Percentiles rank a stretch among this genome's conserved stretches.
phyloP scores from a whole-genome alignment of 2,113 vertebrate genomes.

The Hydrochoerus hydrochaeris region DNA sequence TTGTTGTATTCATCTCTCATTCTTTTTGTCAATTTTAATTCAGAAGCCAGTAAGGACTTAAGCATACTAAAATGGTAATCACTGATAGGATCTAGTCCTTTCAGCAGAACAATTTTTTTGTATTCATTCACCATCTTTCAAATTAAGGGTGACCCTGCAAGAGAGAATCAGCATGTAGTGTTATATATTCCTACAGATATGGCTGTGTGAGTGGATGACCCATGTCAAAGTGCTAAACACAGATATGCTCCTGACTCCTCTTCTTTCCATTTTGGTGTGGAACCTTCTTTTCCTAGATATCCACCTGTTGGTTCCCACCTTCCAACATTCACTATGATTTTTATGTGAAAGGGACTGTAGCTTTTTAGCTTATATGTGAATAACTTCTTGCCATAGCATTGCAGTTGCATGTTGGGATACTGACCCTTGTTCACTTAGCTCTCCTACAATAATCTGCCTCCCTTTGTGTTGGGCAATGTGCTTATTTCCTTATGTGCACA shows the following conservation, averaged over 20 bases:
- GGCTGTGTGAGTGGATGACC: background rate
- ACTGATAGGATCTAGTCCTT: background rate
- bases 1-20: background rate
- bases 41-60: background rate
- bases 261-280: background rate
- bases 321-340: background rate
- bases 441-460: background rate
- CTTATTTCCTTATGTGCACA: background rate
- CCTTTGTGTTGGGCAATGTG: background rate
- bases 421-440: rapidly evolving
- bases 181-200: background rate
- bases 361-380: background rate
- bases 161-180: background rate
- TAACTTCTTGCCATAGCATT: too few relatives aligned
- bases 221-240: background rate
- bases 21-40: background rate
- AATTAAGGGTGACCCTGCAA: background rate
- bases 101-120: slow-evolving; percentile 12
- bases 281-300: too few relatives aligned
- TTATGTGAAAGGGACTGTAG: background rate
- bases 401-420: background rate
- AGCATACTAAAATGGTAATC: background rate
- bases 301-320: background rate
- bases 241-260: too few relatives aligned
- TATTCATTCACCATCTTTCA: slow-evolving; percentile 32